phyloP scores from a whole-genome alignment of 2,113 vertebrate species.

The Eurystomus gularis region DNA sequence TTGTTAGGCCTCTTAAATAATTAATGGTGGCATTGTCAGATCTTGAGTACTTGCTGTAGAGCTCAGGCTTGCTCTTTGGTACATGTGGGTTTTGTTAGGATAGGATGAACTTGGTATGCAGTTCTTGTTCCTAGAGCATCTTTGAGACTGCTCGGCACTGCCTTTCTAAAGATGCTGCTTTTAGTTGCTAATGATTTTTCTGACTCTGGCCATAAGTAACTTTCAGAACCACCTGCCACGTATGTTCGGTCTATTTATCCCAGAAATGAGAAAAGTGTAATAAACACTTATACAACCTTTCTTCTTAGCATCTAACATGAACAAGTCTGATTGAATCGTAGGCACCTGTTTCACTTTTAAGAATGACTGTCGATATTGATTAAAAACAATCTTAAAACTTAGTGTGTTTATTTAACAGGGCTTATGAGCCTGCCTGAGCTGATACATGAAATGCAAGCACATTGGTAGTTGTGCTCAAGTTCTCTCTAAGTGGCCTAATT shows the following conservation, averaged over 20 bases:
- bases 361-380: neutral
- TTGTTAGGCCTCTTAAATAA: neutral
- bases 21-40: neutral
- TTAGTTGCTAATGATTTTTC: neutral
- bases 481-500: neutral
- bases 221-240: neutral
- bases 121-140: neutral
- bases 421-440: neutral
- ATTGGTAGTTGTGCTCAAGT: neutral
- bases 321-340: neutral
- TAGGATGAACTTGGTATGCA: neutral
- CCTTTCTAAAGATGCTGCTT: neutral
- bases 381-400: conserved; percentile 4
- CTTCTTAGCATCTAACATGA: neutral
- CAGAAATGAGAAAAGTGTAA: neutral
- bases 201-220: neutral
- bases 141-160: neutral
- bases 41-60: neutral
- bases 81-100: neutral
- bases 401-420: neutral
- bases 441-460: neutral
- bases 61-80: neutral
- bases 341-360: neutral
- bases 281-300: neutral
- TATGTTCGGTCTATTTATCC: neutral